phyloP scores from a whole-genome alignment of 64 coral and sea anemone genomes.

The Montipora foliosa region DNA sequence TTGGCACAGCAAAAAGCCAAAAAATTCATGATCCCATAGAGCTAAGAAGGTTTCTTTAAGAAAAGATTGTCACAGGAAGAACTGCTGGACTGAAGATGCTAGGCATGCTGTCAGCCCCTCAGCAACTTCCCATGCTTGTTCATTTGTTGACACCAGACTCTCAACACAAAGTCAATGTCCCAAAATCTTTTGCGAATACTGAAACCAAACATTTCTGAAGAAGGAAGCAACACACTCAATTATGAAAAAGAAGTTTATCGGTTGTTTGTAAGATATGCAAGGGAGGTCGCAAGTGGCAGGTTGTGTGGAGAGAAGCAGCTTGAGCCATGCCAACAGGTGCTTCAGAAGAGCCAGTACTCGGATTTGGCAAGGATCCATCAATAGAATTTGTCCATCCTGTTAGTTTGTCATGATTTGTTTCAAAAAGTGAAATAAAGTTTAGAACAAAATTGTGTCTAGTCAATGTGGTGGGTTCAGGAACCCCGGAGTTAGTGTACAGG shows the following conservation, averaged over 20 bases:
- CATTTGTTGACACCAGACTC: slow-evolving; percentile 54
- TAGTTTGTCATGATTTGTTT: no score
- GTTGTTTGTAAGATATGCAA: neutral
- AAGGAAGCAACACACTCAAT: slow-evolving; percentile 41
- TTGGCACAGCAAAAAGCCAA: no score
- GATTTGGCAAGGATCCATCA: slow-evolving; percentile 4
- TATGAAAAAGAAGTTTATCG: neutral
- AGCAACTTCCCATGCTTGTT: slow-evolving; percentile 32
- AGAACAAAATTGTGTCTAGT: no score
- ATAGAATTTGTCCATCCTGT: neutral
- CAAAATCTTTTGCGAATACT: slow-evolving; percentile 31
- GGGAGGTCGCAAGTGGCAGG: no score
- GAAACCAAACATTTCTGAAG: slow-evolving; percentile 54
- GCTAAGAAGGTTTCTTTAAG: no score
- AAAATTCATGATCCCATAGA: no score
- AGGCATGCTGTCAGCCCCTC: slow-evolving; percentile 43
- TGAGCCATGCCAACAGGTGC: slow-evolving; percentile 50
- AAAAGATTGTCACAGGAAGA: no score
- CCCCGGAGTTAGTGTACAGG: no score
- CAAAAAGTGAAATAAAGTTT: no score
- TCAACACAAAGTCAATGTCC: slow-evolving; percentile 37
- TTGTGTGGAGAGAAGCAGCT: slow-evolving; percentile 40
- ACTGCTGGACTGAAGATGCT: slow-evolving; percentile 28
- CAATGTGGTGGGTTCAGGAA: no score
- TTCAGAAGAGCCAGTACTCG: slow-evolving; percentile 42